Evolutionary conservation across 2,888 invertebrate genomes (phyloP).

Genomic region (Sarcophaga carnaria): DNA sequence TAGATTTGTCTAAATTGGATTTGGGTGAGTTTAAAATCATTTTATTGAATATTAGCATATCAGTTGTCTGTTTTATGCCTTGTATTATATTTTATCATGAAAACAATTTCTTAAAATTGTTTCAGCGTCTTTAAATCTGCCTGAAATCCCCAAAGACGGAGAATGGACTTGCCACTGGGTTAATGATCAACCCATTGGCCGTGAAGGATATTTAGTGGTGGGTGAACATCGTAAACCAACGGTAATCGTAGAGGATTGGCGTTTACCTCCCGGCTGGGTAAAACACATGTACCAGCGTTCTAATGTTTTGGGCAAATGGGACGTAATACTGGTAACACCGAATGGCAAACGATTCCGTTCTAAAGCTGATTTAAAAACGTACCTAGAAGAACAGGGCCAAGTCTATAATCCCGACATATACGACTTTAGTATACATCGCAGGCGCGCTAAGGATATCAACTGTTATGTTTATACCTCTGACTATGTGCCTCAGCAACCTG

Average conservation of each 20-base stretch:
- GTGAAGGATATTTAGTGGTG: conserved; percentile 81
- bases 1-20: conserved; percentile 79
- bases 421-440: conserved; percentile 84
- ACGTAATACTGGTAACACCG: conserved; percentile 87
- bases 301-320: conserved; percentile 90
- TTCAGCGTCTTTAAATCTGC: conserved; percentile 80
- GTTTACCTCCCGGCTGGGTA: conserved; percentile 89
- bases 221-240: conserved; percentile 82
- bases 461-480: conserved; percentile 81
- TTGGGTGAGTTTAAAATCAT: conserved; percentile 72
- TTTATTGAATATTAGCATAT: neutral
- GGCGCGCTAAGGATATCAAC: conserved; percentile 82
- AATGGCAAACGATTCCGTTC: conserved; percentile 85
- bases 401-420: conserved; percentile 84
- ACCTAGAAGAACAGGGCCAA: conserved; percentile 79
- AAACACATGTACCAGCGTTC: conserved; percentile 90
- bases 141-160: conserved; percentile 81
- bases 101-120: conserved; percentile 14
- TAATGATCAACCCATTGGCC: conserved; percentile 87
- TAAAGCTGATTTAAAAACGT: conserved; percentile 83
- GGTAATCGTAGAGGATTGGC: conserved; percentile 87
- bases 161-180: conserved; percentile 88
- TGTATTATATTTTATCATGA: neutral
- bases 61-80: neutral
- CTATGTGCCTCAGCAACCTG: conserved; percentile 78